phyloP scores from a whole-genome alignment of 2,888 invertebrate species.

The Gnatocerus cornutus region DNA sequence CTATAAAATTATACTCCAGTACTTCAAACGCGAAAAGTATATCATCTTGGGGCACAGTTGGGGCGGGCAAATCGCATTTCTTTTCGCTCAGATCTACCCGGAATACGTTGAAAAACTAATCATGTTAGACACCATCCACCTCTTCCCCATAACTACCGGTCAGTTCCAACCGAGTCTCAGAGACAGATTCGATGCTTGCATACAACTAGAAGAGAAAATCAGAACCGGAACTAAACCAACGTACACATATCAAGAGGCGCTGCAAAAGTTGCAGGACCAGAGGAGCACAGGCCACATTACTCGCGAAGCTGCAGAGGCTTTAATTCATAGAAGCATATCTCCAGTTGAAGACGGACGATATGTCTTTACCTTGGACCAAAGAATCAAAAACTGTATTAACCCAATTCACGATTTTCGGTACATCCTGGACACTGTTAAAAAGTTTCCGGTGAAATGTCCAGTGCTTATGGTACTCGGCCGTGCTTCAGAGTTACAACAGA shows the following conservation, averaged over 20 bases:
- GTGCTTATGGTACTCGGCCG: slow-evolving; percentile 64
- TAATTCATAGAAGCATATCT: slow-evolving; percentile 72
- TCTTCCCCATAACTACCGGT: slow-evolving; percentile 56
- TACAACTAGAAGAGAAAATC: slow-evolving; percentile 61
- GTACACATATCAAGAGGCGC: slow-evolving; percentile 71
- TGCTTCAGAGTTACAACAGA: slow-evolving; percentile 53
- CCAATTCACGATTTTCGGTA: slow-evolving; percentile 65
- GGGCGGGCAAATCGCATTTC: slow-evolving; percentile 71
- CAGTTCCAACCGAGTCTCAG: slow-evolving; percentile 63
- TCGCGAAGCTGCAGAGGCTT: slow-evolving; percentile 70
- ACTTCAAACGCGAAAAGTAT: slow-evolving; percentile 64
- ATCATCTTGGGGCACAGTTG: slow-evolving; percentile 69
- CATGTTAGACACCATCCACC: slow-evolving; percentile 69
- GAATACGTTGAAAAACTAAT: slow-evolving; percentile 69
- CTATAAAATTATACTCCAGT: slow-evolving; percentile 60
- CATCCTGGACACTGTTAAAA: slow-evolving; percentile 64
- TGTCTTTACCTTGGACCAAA: slow-evolving; percentile 75
- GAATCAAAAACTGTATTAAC: slow-evolving; percentile 69
- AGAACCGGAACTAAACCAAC: slow-evolving; percentile 58
- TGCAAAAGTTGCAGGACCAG: slow-evolving; percentile 70
- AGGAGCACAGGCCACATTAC: slow-evolving; percentile 68
- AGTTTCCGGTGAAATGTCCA: slow-evolving; percentile 65
- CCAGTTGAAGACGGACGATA: slow-evolving; percentile 70
- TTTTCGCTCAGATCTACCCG: slow-evolving; percentile 70
- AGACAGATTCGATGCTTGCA: slow-evolving; percentile 67